Percentiles rank a stretch among this genome's conserved stretches.
phyloP scores from a whole-genome alignment of 2,888 invertebrate species.

The Pteria penguin region DNA sequence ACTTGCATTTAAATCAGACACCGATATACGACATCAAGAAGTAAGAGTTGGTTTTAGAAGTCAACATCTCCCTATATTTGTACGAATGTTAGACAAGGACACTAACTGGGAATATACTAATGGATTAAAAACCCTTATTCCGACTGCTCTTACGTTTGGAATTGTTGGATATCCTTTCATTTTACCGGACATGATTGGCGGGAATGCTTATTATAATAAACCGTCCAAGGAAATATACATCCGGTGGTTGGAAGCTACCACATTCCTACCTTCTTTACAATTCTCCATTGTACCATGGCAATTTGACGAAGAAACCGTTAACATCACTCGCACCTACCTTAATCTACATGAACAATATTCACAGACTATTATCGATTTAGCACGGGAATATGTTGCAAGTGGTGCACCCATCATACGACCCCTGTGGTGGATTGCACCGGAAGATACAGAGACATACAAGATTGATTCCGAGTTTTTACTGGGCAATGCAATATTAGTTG shows the following conservation, averaged over 20 bases:
- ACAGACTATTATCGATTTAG: slow-evolving; percentile 62
- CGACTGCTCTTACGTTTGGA: slow-evolving; percentile 84
- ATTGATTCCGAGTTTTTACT: slow-evolving; percentile 85
- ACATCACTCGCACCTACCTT: slow-evolving; percentile 60
- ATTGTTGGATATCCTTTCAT: slow-evolving; percentile 88
- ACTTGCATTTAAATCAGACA: slow-evolving; percentile 64
- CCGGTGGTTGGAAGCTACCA: slow-evolving; percentile 91
- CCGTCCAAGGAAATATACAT: slow-evolving; percentile 82
- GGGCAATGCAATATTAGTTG: slow-evolving; percentile 76
- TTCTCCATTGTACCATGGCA: slow-evolving; percentile 85
- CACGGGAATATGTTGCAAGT: slow-evolving; percentile 60
- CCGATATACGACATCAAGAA: slow-evolving; percentile 84
- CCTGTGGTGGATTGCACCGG: slow-evolving; percentile 92
- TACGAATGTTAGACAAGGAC: slow-evolving; percentile 88
- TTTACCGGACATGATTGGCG: slow-evolving; percentile 90
- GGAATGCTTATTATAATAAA: slow-evolving; percentile 71
- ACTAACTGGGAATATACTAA: slow-evolving; percentile 91
- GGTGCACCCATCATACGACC: slow-evolving; percentile 92
- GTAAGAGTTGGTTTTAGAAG: slow-evolving; percentile 91
- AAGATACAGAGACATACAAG: slow-evolving; percentile 87
- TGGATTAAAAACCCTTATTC: slow-evolving; percentile 89
- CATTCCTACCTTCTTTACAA: slow-evolving; percentile 94
- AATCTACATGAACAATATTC: slow-evolving; percentile 65
- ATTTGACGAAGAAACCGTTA: slow-evolving; percentile 59
- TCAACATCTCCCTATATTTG: slow-evolving; percentile 91